Evolutionary conservation across 2,888 invertebrate genomes (phyloP), one percentile per base, ranked within the genome.

Genomic region (Micropterix aruncella): DNA sequence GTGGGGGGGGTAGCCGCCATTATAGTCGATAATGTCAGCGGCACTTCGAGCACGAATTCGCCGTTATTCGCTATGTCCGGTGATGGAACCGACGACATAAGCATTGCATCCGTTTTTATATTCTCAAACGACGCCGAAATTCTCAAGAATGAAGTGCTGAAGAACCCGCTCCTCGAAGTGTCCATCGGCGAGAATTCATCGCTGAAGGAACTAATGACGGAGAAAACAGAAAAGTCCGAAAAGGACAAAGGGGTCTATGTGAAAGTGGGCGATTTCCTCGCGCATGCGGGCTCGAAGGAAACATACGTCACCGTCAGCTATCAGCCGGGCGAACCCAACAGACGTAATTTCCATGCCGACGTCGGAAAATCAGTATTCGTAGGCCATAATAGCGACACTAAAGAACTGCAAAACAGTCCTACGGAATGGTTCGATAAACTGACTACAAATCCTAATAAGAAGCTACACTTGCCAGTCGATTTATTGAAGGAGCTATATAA

Each of bases 61-160:
- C 83, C 89, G 0, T 77, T 93, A 67, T 97, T 97, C 66, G 92
- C 93, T 3, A 96, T 97, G 96, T 92, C 93, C 1, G 93, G 93
- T 1, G 95, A 96, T 63, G 92, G 91, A 1, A 76, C 69, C 2
- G 83, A 87, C 52, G 88, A 93, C 59, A 84, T 95, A 4, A 75
- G 67, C 50, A 92, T 95, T 56, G 92, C 94, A 0, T 77, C 91
- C n/a, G 86, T 93, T 5, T 95, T 95, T 60, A 73, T 95, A 44
- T 95, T 89, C 60, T 74, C 78, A 3, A 70, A 75, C 47, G 92
- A 94, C 61, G 89, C 84, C 2, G 62, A 69, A 12, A 27, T 12
- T 7, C 27, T 27, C 27, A 27, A 27, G 27, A 27, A 7, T 27
- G 27, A 27, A 27, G 27, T 27, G 5, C 27, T 7, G 12, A 27